Conservation (phyloP, 2,888 invertebrate species). For the Lissocephala sabroskyi region DNA sequence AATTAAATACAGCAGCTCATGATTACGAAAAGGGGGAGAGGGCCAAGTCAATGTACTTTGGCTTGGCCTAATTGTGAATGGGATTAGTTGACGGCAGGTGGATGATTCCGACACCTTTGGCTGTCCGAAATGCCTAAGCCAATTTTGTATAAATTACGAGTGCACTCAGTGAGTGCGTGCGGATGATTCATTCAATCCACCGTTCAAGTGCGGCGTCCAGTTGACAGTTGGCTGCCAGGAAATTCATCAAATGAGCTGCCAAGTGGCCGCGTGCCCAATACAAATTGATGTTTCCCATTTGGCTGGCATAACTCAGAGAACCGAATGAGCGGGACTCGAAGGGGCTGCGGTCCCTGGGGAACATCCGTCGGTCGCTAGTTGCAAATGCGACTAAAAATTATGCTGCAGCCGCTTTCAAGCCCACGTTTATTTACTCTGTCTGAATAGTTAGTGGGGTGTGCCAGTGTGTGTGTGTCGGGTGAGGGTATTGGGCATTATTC, state of each 20-base stretch:
- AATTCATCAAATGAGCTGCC: constrained; percentile 64
- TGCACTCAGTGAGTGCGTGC: constrained; percentile 28
- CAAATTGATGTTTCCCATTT: constrained; percentile 38
- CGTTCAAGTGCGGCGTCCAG: too few relatives aligned
- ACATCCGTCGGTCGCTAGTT: too few relatives aligned
- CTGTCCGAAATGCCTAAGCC: constrained; percentile 22
- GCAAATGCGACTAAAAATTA: not conserved
- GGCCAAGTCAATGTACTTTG: too few relatives aligned
- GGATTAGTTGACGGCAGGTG: too few relatives aligned
- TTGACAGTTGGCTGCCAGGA: constrained; percentile 15
- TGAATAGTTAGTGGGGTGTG: not conserved
- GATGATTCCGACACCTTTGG: too few relatives aligned
- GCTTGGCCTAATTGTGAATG: too few relatives aligned
- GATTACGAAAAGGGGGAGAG: constrained; percentile 47
- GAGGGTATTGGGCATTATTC: constrained; percentile 46
- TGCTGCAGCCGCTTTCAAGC: not conserved
- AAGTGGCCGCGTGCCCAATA: constrained; percentile 52
- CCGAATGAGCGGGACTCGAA: constrained; percentile 1
- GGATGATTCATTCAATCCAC: constrained; percentile 58
- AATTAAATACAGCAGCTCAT: constrained; percentile 62
- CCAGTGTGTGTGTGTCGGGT: constrained; percentile 41
- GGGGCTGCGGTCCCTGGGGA: too few relatives aligned
- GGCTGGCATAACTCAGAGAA: constrained; percentile 5
- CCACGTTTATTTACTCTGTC: not conserved
- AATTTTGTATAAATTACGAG: constrained; percentile 48